phyloP scores from a whole-genome alignment of 2,797 vertebrate genomes.

The Eupleurogrammus muticus region DNA sequence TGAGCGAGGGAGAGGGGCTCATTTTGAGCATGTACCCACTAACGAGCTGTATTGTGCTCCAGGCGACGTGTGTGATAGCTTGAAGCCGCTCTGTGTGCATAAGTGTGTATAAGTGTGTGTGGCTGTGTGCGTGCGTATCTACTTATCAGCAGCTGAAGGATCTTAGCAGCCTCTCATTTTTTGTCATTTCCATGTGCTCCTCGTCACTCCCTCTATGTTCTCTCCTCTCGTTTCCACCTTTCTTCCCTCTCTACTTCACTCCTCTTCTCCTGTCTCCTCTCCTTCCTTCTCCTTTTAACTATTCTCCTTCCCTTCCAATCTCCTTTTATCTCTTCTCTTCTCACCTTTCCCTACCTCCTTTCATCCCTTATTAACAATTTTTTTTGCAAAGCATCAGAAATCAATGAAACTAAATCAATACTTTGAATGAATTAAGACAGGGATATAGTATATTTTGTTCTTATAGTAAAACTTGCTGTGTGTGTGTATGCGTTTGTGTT shows the following conservation, averaged over 20 bases:
- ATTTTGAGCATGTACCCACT: constrained; percentile 75
- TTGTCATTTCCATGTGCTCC: constrained; percentile 57
- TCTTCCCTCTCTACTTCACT: neutral
- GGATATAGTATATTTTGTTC: too few species aligned
- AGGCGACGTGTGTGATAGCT: constrained; percentile 79
- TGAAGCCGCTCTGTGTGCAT: constrained; percentile 61
- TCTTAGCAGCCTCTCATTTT: constrained; percentile 65
- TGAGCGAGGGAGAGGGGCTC: constrained; percentile 72
- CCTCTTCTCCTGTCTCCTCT: neutral
- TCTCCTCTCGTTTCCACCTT: neutral
- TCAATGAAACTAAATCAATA: too few species aligned
- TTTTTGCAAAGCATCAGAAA: too few species aligned
- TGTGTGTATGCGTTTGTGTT: too few species aligned
- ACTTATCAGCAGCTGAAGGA: constrained; percentile 76
- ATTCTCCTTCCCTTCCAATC: too few species aligned
- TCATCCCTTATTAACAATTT: too few species aligned
- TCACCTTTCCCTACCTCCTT: neutral
- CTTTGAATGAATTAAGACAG: too few species aligned
- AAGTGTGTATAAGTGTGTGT: constrained; percentile 30
- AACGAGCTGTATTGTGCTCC: constrained; percentile 82
- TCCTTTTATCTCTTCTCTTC: neutral
- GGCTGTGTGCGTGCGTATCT: constrained; percentile 30
- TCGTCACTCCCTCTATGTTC: constrained; percentile 37
- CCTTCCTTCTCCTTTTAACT: neutral
- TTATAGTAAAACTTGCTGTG: too few species aligned